Evolutionary conservation across 2,888 invertebrate species (phyloP), one percentile per base, ranked within the genome.

Genomic region (Crepidodera aurea): DNA sequence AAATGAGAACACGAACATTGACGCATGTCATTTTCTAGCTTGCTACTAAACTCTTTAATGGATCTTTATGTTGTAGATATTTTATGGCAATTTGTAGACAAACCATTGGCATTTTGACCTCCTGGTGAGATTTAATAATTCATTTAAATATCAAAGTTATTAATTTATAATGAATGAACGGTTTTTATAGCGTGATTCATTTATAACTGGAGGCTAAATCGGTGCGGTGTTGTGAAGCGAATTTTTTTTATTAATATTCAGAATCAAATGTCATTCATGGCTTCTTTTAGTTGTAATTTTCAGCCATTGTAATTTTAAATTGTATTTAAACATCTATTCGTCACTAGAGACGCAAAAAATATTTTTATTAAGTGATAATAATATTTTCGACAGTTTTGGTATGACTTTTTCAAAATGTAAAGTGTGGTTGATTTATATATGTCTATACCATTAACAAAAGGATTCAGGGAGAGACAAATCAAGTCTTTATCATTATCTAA

Each of bases 131-230:
- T 32, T 55, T 44, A 61, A 7, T 40, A 61, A 56, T 48, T 57
- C 44, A 57, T 64, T 60, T 64, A 12, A 64, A 51, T 57, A 64
- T 50, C 57, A 27, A 27, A 16, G 57, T 57, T 60, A 60, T 64
- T 60, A 61, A 60, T 59, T 61, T 32, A 48, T 42, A 19, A 50
- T 60, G 56, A 60, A 60, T 53, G 57, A 51, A 54, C 50, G 25
- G 50, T 54, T 46, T 55, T 44, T 18, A 40, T 39, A 50, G n/a
- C 12, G 51, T 64, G 64, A 60, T 51, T 64, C 64, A 64, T 60
- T 57, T 39, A 7, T 39, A 25, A 1, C 51, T 13, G 7, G 2
- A 37, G 39, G 37, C 39, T 32, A n/a, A 19, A 10, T 13, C 18
- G n/a, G n/a, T 37, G 51, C 34, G n/a, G 27, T 51, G 19, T n/a